These are phyloP conservation scores for Drosophila vallismaia DNA, from an alignment of 2,888 invertebrate species.

Conservation along the genomic window DNA sequence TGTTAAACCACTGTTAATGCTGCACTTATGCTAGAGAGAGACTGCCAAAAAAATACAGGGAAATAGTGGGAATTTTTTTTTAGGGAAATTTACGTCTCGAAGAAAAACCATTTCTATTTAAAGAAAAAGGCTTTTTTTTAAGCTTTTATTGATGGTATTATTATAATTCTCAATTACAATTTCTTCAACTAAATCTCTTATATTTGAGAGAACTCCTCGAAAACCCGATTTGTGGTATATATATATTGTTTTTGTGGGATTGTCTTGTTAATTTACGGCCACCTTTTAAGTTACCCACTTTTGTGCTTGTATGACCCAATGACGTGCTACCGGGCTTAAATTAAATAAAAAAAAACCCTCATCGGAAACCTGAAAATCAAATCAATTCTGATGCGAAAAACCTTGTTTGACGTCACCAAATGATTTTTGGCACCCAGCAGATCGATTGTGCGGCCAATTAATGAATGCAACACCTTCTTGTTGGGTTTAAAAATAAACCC, in stretches of 20 bases:
- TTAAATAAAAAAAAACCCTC: neutral
- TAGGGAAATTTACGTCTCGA: too few species aligned
- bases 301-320: neutral
- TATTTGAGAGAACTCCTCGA: neutral
- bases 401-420: constrained; percentile 1
- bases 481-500: neutral
- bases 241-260: neutral
- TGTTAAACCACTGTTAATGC: constrained; percentile 1
- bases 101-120: too few species aligned
- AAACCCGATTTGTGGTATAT: neutral
- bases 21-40: neutral
- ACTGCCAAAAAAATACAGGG: too few species aligned
- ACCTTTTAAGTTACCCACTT: neutral
- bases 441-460: neutral
- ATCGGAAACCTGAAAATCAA: neutral
- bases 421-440: neutral
- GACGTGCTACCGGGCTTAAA: constrained; percentile 1
- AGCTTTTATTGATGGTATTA: too few species aligned
- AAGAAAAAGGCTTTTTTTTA: too few species aligned
- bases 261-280: constrained; percentile 1
- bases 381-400: neutral
- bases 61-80: too few species aligned
- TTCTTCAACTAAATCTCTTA: neutral
- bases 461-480: constrained; percentile 2
- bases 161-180: neutral